Evolutionary conservation across 1,140 invertebrate species (phyloP), one percentile per base, ranked within the genome.

Genomic region (Eriocheir sinensis): DNA sequence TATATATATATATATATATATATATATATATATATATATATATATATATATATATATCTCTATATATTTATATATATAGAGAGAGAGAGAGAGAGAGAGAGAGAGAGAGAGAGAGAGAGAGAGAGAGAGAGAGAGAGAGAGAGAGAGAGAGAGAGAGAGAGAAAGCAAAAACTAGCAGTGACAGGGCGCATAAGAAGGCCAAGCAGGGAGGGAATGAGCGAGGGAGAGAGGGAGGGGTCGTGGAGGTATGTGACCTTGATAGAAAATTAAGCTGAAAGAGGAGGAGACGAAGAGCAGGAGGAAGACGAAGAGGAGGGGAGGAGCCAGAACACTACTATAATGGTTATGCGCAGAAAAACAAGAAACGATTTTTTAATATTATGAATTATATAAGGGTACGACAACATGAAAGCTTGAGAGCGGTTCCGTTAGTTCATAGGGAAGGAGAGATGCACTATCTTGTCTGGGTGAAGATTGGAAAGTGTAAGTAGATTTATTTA

Each of bases 21-120:
- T 81, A 81, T 81, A 81, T 81, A 81, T 81, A 81, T 81, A 81
- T 81, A 81, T 81, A 81, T 81, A 81, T 81, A 81, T 81, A 81
- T 81, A 81, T 81, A 81, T 81, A 81, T 81, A 81, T 81, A 81
- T 81, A 81, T 81, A 81, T 81, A 81, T 81, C 4, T 81, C 4
- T 81, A 81, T 81, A 81, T 81, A 81, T 81, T 6, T 81, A 81
- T 81, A 81, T 4, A 27, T 8, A 81, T 81, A 36, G 40, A 86
- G 40, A 86, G 40, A 86, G 40, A 86, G 34, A 85, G 34, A 85
- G 38, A 85, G 32, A 85, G 38, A 85, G 34, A 85, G 81, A 85
- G 38, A 85, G 81, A 34, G 38, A 85, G 38, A 85, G 34, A 36
- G 81, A 85, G 38, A 85, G 81, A 85, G 38, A 40, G 81, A 34